A percentile compares a stretch with the other conserved stretches of the same genome.
These are phyloP conservation scores for Lanistes nyassanus DNA, from an alignment of 1,140 invertebrate species.

Conservation along the genomic window DNA sequence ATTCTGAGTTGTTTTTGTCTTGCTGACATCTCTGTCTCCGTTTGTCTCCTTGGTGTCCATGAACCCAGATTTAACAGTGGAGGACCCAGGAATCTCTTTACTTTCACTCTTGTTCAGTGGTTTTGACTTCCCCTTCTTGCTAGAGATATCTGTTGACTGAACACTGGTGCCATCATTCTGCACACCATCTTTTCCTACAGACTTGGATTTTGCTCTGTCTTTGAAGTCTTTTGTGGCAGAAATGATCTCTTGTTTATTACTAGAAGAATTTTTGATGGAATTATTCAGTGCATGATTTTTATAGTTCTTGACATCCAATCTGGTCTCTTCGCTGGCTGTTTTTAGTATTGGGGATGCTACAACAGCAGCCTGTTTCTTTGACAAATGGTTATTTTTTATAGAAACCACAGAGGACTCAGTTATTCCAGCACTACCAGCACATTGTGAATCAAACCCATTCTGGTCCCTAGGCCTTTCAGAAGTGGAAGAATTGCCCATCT, in stretches of 20 bases:
- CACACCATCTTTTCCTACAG: conserved; percentile 10
- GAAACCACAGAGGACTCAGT: not conserved
- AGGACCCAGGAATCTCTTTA: conserved; percentile 1
- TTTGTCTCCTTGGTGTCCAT: conserved; percentile 32
- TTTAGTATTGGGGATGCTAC: not conserved
- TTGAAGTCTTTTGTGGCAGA: conserved; percentile 15
- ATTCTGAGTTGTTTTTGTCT: conserved; percentile 16
- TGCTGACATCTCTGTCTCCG: conserved; percentile 36
- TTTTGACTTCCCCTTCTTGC: conserved; percentile 12
- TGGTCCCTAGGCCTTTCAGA: conserved; percentile 5
- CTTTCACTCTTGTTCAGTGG: not conserved
- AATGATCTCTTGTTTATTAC: not conserved
- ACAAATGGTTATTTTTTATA: conserved; percentile 8
- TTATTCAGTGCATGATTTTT: conserved; percentile 13
- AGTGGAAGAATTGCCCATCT: conserved; percentile 47
- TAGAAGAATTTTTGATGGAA: not conserved
- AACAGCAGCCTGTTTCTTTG: not conserved
- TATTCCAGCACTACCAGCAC: conserved; percentile 8
- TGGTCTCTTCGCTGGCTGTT: not conserved
- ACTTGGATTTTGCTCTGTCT: conserved; percentile 19
- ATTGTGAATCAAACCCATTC: not conserved
- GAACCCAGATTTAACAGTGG: conserved; percentile 8
- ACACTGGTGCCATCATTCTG: not conserved
- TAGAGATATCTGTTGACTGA: conserved; percentile 1
- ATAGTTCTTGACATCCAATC: not conserved